Evolutionary conservation across 2,797 vertebrate species (phyloP), one percentile per base, ranked within the genome.

Genomic region (Anguilla megastoma): DNA sequence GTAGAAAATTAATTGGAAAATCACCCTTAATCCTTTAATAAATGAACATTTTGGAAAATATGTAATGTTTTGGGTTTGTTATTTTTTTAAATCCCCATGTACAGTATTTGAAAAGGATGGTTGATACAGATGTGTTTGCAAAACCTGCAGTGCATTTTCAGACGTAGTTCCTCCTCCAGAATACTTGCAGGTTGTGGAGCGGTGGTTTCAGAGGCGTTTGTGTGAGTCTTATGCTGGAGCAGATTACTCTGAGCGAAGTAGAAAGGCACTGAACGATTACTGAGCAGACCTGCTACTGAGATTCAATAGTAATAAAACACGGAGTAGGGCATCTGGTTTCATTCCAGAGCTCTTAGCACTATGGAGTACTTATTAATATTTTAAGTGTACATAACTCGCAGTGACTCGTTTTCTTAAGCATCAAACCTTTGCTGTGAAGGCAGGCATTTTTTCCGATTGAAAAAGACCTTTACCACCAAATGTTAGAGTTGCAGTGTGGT

Each of bases 241-340:
- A 83, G 79, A 14, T 27, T 9, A 3, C 41, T 6, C 30, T 16
- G 36, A 48, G 79, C 41, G 8, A 82, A 16, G 76, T 4, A 52
- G 10, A 10, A 52, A 80, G 36, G 18, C 79, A 6, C 12, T 14
- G 48, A 18, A 24, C 10, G 24, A 56, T 56, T 33, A 30, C 83
- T 56, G 24, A 56, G 21, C 24, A 33, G 27, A n/a, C 41, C 21
- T 82, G 41, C 27, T 21, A 50, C 10, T 48, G 45, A 24, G 16
- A 82, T 50, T 82, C 21, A 82, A 50, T 50, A 82, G n/a, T n/a
- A 82, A 82, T 82, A 48, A 80, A 48, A 45, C 45, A 82, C 1
- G 3, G 21, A 82, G 45, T 48, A n/a, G 45, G 21, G 24, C 21
- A 82, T 82, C 18, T 48, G 79, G 45, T 82, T 45, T 10, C 21